phyloP scores from a whole-genome alignment of 2,113 vertebrate species.

The Thermophis baileyi region DNA sequence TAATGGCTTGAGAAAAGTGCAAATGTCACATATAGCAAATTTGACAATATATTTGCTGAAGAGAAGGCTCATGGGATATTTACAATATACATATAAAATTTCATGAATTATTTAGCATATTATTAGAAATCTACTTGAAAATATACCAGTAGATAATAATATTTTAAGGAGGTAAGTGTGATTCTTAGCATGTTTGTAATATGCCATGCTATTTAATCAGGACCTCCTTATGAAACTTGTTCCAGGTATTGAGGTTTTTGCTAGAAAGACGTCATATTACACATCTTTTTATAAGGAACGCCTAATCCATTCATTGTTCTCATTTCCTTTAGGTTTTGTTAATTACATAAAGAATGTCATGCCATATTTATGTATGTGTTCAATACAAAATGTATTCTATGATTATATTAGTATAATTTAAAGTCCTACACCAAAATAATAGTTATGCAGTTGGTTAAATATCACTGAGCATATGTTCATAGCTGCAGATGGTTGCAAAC shows the following conservation, averaged over 20 bases:
- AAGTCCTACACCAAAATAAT: not conserved
- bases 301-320: not conserved
- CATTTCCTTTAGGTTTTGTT: not conserved
- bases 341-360: not conserved
- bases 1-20: conserved; percentile 79
- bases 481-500: conserved; percentile 35
- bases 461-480: conserved; percentile 18
- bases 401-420: not conserved
- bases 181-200: conserved; percentile 43
- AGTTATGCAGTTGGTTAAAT: conserved; percentile 11
- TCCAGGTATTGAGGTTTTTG: conserved; percentile 18
- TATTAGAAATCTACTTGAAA: conserved; percentile 76
- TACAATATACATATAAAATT: conserved; percentile 68
- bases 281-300: not conserved
- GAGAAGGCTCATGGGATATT: conserved; percentile 62
- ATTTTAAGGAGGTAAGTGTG: conserved; percentile 53
- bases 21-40: conserved; percentile 78
- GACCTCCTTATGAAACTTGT: conserved; percentile 30
- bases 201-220: conserved; percentile 47
- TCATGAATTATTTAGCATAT: conserved; percentile 76
- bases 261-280: not conserved
- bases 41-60: conserved; percentile 77
- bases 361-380: not conserved
- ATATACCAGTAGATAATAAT: conserved; percentile 45
- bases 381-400: not conserved